Evolutionary conservation across 2,888 invertebrate genomes (phyloP), one percentile per base, ranked within the genome.

Genomic region (Noctua janthina): DNA sequence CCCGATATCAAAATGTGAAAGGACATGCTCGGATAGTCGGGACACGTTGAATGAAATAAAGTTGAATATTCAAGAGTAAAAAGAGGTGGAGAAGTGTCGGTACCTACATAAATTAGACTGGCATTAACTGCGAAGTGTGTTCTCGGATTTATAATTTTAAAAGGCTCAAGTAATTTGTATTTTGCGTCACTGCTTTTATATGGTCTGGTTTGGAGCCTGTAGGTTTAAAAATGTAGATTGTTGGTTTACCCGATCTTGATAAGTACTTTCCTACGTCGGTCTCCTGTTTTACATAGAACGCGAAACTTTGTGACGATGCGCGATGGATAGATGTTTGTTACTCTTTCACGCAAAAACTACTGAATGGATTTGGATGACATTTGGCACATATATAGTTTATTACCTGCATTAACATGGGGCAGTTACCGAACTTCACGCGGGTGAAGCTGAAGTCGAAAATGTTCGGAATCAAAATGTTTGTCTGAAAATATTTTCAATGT

Each of bases 1-100:
- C 35, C 17, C 35, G 78, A 76, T 86, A 83, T 74, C 70, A 67
- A 78, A 77, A 77, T 77, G 64, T 67, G 75, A 83, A 86, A 86
- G 75, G 83, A 78, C 78, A 68, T 66, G 54, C 39, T 59, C 59
- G 64, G 78, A 84, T 86, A 85, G 76, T 76, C 56, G 46, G 64
- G 8, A 73, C 82, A 82, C 29, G 73, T 67, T 76, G 35, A 62
- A 81, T 71, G n/a, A 81, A 46, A 83, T 79, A 71, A 74, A 72
- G 2, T 78, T 29, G 74, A 75, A 81, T 81, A 69, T 73, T 75
- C 39, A 69, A 76, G 10, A 81, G 35, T 23, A 83, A 74, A 81
- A 71, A 68, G 7, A 66, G 15, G 59, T 39, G 29, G 0, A 56
- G 70, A 82, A 71, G 23, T 59, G n/a, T 46, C 17, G 23, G 20